These are phyloP conservation scores for Ricordea florida DNA, from an alignment of 92 coral and sea anemone species.

Conservation along the genomic window DNA sequence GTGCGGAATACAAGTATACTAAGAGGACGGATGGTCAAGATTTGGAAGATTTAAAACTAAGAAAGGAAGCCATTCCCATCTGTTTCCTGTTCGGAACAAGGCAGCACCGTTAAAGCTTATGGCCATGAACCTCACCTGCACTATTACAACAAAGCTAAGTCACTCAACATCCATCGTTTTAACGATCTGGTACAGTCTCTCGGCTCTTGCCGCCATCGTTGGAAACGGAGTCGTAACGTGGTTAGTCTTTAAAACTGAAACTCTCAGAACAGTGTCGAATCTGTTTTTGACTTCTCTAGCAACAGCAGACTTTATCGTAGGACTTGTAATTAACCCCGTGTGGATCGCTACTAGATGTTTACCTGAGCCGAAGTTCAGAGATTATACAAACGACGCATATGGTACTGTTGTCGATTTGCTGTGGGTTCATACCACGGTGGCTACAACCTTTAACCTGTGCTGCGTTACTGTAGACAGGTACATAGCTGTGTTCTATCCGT, in stretches of 20 bases:
- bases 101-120: background rate
- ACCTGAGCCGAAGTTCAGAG: background rate
- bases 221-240: constrained; percentile 1
- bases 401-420: background rate
- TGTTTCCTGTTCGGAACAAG: too few relatives aligned
- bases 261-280: constrained; percentile 34
- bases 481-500: constrained; percentile 2
- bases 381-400: background rate
- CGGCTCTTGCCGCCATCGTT: background rate
- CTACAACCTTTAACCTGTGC: constrained; percentile 9
- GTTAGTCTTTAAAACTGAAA: background rate
- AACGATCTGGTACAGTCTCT: background rate
- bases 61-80: too few relatives aligned
- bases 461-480: constrained; percentile 12
- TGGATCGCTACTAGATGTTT: background rate
- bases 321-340: background rate
- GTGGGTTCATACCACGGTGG: constrained; percentile 9
- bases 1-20: too few relatives aligned
- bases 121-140: background rate
- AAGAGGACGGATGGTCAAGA: too few relatives aligned
- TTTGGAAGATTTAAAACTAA: too few relatives aligned
- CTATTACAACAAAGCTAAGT: background rate
- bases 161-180: background rate
- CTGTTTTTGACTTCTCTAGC: constrained; percentile 22
- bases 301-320: constrained; percentile 16